Evolutionary conservation across 2,113 vertebrate genomes (phyloP).

Genomic region (Phalacrocorax aristotelis): DNA sequence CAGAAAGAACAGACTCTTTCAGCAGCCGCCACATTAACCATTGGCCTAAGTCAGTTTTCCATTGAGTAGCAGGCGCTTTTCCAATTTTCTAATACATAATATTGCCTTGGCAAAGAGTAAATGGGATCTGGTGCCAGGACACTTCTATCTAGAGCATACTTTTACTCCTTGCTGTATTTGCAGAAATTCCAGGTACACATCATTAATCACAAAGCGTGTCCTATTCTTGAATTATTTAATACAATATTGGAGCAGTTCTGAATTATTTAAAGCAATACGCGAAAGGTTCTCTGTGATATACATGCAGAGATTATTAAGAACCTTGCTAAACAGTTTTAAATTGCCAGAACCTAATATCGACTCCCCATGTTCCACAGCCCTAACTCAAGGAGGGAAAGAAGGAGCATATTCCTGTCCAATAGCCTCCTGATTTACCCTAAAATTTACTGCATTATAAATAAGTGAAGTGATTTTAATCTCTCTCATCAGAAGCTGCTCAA

Average conservation of each 20-base stretch:
- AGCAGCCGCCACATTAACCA: slow-evolving; percentile 12
- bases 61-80: background rate
- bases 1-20: slow-evolving; percentile 4
- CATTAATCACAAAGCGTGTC: slow-evolving; percentile 70
- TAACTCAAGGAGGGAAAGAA: background rate
- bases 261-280: slow-evolving; percentile 70
- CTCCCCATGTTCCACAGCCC: background rate
- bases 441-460: slow-evolving; percentile 22
- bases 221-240: slow-evolving; percentile 71
- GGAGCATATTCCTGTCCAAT: background rate
- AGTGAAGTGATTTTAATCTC: background rate
- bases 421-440: background rate
- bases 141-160: slow-evolving; percentile 49
- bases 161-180: slow-evolving; percentile 67
- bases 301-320: slow-evolving; percentile 71
- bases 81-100: slow-evolving; percentile 2
- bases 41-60: slow-evolving; percentile 25
- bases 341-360: background rate
- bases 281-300: slow-evolving; percentile 56
- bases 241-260: slow-evolving; percentile 59
- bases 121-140: slow-evolving; percentile 17
- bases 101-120: slow-evolving; percentile 18
- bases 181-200: slow-evolving; percentile 69
- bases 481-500: background rate
- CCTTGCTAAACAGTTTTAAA: slow-evolving; percentile 56